Base-by-base conservation (phyloP, 2,113 vertebrate species). In the Cyanoliseus patagonus region DNA sequence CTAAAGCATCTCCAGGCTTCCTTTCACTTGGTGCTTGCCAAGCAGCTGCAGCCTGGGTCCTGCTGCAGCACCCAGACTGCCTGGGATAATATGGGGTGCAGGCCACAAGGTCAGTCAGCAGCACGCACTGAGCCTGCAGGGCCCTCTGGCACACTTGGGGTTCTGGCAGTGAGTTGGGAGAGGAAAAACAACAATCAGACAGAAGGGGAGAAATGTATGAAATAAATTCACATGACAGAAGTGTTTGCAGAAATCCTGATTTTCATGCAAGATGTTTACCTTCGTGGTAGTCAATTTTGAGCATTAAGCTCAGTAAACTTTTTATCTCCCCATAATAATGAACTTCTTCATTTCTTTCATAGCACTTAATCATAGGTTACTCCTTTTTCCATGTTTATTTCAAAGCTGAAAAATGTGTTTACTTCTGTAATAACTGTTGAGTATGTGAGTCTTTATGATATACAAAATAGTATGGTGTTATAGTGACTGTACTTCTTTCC, bases 21-120 rank as follows among this genome's bases (percentile, higher is more conserved):
- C 28, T 55, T 27, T 55, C 70, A 14, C 33, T 16, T 8, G 37
- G 12, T 17, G 35, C 30, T 55, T 23, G 10, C 30, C 55, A 4
- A 3, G 30, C 41, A 35, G 20, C 30, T n/a, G n/a, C 33, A n/a
- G 28, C 33, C 17, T 0, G 0, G 16, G 28, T 64, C 49, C 49
- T 1, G 1, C 28, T 22, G 12, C 1, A 1, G 37, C 17, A 27
- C 19, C 42, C 49, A 9, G 8, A 9, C 0, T 0, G 10, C 20
- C 59, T 41, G 31, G 6, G n/a, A 6, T 8, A 31, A 13, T 22
- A 7, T 0, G 2, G 44, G 49, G 11, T 2, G 0, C 24, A 18
- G 73, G 35, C 57, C 39, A 15, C 0, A 2, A 33, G 23, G 17
- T 35, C 83, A 44, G 7, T 25, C 10, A 7, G 25, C 12, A 24